Percentiles rank a stretch among this genome's conserved stretches.
These are phyloP conservation scores for Drosophila leonis DNA, from an alignment of 2,888 invertebrate species.

Conservation along the genomic window DNA sequence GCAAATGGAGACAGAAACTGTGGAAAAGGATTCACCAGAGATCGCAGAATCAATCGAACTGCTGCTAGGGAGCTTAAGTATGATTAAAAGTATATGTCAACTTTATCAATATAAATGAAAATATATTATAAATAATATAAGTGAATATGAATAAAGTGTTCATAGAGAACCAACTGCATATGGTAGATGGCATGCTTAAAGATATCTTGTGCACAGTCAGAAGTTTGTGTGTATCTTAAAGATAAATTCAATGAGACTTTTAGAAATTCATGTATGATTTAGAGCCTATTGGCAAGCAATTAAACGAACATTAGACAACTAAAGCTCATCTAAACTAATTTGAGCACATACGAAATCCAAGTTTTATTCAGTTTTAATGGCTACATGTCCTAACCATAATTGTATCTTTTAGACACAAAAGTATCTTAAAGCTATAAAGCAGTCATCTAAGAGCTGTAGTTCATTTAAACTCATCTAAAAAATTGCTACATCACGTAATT, in stretches of 20 bases:
- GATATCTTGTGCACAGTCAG: neutral
- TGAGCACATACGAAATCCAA: no score
- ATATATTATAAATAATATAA: neutral
- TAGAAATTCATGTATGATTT: no score
- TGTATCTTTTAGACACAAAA: neutral
- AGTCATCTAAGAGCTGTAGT: neutral
- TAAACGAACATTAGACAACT: no score
- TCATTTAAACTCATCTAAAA: neutral
- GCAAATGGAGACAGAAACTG: slow-evolving; percentile 6
- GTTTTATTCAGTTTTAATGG: no score
- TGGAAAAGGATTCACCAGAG: neutral
- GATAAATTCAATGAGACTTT: no score
- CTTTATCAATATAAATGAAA: no score
- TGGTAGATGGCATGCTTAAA: neutral
- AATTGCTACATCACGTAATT: neutral
- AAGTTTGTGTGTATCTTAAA: neutral
- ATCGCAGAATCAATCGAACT: slow-evolving; percentile 14
- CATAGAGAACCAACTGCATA: no score
- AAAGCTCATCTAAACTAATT: no score
- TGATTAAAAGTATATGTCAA: no score
- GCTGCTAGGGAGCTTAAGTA: neutral
- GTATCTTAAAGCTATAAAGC: neutral
- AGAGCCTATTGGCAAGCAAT: no score
- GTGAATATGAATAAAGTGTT: neutral
- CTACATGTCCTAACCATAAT: no score